Conservation (phyloP, 2,888 invertebrate species). For the Theodoxus fluviatilis region DNA sequence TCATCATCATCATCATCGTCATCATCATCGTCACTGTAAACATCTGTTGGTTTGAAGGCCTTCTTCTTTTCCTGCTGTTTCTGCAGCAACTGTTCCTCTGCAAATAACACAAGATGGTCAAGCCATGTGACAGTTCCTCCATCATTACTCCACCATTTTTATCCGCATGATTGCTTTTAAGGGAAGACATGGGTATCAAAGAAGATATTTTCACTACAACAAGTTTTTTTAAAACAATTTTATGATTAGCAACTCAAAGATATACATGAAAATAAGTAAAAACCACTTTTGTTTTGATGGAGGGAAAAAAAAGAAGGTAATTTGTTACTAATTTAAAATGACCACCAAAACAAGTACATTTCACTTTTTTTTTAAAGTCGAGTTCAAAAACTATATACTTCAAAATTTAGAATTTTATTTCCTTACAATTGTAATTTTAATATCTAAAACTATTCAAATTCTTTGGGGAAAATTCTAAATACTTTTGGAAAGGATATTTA, state of each 20-base stretch:
- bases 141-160: no score
- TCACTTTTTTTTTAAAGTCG: not conserved
- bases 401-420: not conserved
- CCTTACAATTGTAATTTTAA: not conserved
- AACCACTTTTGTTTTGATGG: not conserved
- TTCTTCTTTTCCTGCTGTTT: slow-evolving; percentile 70
- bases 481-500: no score
- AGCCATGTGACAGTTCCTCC: no score
- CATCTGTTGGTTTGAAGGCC: slow-evolving; percentile 91
- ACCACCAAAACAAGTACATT: not conserved
- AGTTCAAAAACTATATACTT: not conserved
- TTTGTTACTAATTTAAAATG: no score
- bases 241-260: not conserved
- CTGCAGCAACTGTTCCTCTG: slow-evolving; percentile 42
- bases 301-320: not conserved
- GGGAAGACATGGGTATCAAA: no score
- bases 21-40: slow-evolving; percentile 77
- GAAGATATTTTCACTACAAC: no score
- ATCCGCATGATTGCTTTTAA: no score
- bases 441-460: slow-evolving; percentile 1
- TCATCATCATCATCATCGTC: slow-evolving; percentile 56
- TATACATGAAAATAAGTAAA: not conserved
- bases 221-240: no score
- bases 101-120: not conserved
- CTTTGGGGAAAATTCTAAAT: not conserved